Conservation (phyloP, 2,797 vertebrate genomes). For the Rhinogobio ventralis region DNA sequence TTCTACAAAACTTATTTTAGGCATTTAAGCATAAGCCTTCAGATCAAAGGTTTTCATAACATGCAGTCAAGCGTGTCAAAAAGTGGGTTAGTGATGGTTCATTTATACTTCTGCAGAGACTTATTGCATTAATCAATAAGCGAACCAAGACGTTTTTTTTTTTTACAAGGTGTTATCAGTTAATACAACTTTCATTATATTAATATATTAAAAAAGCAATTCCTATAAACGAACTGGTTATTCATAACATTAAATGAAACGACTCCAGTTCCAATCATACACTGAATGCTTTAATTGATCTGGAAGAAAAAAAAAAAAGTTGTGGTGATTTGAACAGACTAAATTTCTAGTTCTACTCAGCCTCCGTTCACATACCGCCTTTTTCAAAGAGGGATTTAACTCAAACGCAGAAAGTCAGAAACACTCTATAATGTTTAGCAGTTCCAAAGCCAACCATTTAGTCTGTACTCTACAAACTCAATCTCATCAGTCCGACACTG, state of each 20-base stretch:
- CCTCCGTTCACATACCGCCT: slow-evolving; percentile 1
- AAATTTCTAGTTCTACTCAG: slow-evolving; percentile 42
- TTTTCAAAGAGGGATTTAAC: slow-evolving; percentile 2
- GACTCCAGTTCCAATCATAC: slow-evolving; percentile 36
- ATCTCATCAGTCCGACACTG: not conserved
- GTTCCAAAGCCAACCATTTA: not conserved
- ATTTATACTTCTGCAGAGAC: not conserved
- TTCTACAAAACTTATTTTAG: not conserved
- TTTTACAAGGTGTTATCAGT: not conserved
- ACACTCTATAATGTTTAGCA: not conserved
- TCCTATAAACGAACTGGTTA: not conserved
- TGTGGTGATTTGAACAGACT: slow-evolving; percentile 26
- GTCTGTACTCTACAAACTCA: not conserved
- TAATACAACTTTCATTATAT: not conserved
- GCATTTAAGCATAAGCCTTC: not conserved
- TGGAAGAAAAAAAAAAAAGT: slow-evolving; percentile 55
- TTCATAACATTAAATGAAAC: slow-evolving; percentile 37
- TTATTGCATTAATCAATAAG: not conserved
- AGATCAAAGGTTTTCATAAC: not conserved
- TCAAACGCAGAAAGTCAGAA: slow-evolving; percentile 33
- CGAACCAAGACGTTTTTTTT: not conserved
- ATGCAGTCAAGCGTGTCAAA: not conserved
- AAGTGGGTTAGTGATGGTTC: not conserved
- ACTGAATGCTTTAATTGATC: slow-evolving; percentile 58
- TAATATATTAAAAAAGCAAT: not conserved